These are phyloP conservation scores for Anastrepha obliqua DNA, from an alignment of 1,140 invertebrate genomes.

Conservation along the genomic window DNA sequence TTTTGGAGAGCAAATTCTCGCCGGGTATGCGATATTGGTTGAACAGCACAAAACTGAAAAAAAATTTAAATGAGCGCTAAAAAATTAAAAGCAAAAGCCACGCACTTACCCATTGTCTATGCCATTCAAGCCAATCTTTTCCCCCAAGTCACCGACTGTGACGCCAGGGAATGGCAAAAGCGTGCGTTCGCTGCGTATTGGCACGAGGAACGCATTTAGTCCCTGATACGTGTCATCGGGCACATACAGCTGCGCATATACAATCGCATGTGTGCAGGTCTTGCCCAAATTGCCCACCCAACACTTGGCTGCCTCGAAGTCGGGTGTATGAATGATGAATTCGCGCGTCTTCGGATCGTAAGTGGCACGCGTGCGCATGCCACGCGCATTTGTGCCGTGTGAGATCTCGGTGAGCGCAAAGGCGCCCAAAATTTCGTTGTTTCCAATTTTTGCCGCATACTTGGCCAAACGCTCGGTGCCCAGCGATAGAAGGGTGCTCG, in stretches of 20 bases:
- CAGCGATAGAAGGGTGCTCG: conserved; percentile 76
- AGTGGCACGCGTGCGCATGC: conserved; percentile 87
- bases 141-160: conserved; percentile 87
- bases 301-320: conserved; percentile 91
- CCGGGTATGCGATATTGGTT: conserved; percentile 88
- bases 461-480: conserved; percentile 79
- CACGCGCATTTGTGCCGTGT: conserved; percentile 90
- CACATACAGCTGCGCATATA: conserved; percentile 91
- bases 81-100: background rate
- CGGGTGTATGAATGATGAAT: conserved; percentile 88
- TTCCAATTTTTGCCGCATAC: conserved; percentile 78
- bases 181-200: conserved; percentile 84
- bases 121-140: conserved; percentile 88
- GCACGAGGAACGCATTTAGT: conserved; percentile 87
- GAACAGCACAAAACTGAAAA: conserved; percentile 85
- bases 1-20: conserved; percentile 87
- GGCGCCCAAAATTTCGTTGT: conserved; percentile 80
- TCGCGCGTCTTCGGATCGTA: conserved; percentile 84
- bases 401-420: conserved; percentile 91
- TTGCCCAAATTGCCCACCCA: conserved; percentile 84
- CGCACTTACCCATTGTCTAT: conserved; percentile 85
- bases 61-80: conserved; percentile 65
- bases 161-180: conserved; percentile 83
- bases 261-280: conserved; percentile 88
- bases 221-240: conserved; percentile 85